Percentiles rank a stretch among this genome's conserved stretches.
These are phyloP conservation scores for Antechinus flavipes DNA, from an alignment of 2,113 vertebrate genomes.

Conservation along the genomic window DNA sequence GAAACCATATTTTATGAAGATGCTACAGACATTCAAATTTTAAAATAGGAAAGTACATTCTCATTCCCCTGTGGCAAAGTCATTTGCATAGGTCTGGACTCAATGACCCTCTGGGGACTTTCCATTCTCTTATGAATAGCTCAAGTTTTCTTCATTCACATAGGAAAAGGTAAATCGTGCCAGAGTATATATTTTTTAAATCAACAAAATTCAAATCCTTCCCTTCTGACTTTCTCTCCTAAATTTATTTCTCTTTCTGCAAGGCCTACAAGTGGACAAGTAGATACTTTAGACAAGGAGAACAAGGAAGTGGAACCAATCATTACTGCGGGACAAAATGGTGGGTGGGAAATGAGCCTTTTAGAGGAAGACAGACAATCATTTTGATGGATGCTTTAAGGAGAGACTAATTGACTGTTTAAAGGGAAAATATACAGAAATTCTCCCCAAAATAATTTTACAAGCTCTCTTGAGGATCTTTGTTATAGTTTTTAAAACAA, in stretches of 20 bases:
- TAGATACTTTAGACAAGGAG: not conserved
- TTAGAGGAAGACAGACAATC: not conserved
- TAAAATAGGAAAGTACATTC: conserved; percentile 20
- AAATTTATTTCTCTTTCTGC: not conserved
- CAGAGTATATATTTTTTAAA: conserved; percentile 7
- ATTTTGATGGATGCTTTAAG: conserved; percentile 29
- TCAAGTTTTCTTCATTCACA: not conserved
- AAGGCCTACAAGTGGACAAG: not conserved
- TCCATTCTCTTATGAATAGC: conserved; percentile 51
- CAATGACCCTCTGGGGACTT: conserved; percentile 20
- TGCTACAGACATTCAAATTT: conserved; percentile 18
- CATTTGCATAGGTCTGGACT: conserved; percentile 6
- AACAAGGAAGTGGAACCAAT: not conserved
- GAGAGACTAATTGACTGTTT: not conserved
- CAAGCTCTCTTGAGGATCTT: not conserved
- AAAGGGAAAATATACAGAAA: not conserved
- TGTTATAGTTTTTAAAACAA: not conserved
- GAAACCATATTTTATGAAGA: not conserved
- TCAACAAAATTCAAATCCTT: not conserved
- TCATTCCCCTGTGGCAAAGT: not conserved
- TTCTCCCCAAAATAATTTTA: not conserved
- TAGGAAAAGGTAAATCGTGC: not conserved
- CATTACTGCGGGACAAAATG: not conserved
- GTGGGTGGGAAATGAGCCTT: not conserved
- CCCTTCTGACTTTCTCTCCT: not conserved